Conservation (phyloP, 2,797 vertebrate species). For the Oreonectes daqikongensis region DNA sequence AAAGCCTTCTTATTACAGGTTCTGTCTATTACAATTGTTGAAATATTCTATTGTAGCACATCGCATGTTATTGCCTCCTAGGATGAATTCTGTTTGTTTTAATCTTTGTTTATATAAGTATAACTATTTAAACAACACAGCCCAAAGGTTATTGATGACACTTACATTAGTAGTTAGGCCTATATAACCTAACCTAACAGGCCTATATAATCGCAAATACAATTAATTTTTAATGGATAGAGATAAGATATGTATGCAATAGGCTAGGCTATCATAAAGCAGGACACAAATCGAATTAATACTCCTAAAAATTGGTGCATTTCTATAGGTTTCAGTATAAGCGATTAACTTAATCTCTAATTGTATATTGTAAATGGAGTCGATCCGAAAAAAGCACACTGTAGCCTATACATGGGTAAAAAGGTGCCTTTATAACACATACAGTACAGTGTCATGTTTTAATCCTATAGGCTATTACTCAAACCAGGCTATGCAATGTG, state of each 20-base stretch:
- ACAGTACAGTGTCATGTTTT: not conserved
- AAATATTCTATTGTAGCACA: not conserved
- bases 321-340: not conserved
- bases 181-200: not conserved
- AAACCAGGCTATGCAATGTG: not conserved
- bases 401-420: no score
- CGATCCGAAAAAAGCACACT: not conserved
- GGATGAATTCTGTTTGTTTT: not conserved
- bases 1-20: not conserved
- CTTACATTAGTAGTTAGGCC: no score
- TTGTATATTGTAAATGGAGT: constrained; percentile 1
- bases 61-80: not conserved
- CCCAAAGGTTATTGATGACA: no score
- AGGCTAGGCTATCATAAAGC: not conserved
- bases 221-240: not conserved
- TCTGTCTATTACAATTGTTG: not conserved
- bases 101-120: not conserved
- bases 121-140: not conserved
- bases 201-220: not conserved
- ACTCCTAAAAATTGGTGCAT: not conserved
- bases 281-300: not conserved
- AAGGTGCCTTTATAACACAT: not conserved
- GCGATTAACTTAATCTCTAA: constrained; percentile 14
- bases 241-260: not conserved
- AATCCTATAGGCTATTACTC: not conserved